Evolutionary conservation across 2,888 invertebrate genomes (phyloP).

Genomic region (Chrysolina americana): DNA sequence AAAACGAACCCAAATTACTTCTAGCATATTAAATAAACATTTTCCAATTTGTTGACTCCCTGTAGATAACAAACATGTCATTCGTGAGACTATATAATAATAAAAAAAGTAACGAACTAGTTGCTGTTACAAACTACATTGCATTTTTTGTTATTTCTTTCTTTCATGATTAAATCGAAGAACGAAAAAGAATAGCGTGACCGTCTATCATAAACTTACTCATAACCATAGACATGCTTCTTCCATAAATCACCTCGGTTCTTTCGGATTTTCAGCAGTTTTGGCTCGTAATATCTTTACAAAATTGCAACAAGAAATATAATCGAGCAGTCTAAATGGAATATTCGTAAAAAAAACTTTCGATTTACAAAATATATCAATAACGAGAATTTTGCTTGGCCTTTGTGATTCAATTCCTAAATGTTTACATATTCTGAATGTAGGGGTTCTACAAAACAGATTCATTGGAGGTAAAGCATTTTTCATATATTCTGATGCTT

Average conservation of each 20-base stretch:
- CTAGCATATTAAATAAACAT: not conserved
- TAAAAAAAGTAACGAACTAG: slow-evolving; percentile 41
- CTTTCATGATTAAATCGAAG: slow-evolving; percentile 43
- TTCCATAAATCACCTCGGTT: slow-evolving; percentile 44
- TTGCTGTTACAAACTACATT: slow-evolving; percentile 46
- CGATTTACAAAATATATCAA: not conserved
- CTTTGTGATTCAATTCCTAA: no score
- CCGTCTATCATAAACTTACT: slow-evolving; percentile 42
- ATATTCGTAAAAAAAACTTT: not conserved
- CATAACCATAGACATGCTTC: slow-evolving; percentile 46
- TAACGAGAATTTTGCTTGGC: no score
- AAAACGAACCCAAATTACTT: no score
- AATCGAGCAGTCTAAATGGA: not conserved
- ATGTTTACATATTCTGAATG: no score
- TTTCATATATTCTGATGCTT: no score
- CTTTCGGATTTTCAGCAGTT: slow-evolving; percentile 42
- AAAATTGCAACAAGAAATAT: not conserved
- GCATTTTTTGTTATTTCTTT: slow-evolving; percentile 40
- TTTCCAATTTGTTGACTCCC: not conserved
- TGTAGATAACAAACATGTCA: slow-evolving; percentile 7
- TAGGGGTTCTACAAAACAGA: no score
- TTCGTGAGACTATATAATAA: slow-evolving; percentile 44
- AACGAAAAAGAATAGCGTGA: slow-evolving; percentile 43
- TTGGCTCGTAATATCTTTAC: slow-evolving; percentile 6
- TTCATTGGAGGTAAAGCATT: no score